Conservation (phyloP, 2,888 invertebrate species). For the Helicoverpa assulta region DNA sequence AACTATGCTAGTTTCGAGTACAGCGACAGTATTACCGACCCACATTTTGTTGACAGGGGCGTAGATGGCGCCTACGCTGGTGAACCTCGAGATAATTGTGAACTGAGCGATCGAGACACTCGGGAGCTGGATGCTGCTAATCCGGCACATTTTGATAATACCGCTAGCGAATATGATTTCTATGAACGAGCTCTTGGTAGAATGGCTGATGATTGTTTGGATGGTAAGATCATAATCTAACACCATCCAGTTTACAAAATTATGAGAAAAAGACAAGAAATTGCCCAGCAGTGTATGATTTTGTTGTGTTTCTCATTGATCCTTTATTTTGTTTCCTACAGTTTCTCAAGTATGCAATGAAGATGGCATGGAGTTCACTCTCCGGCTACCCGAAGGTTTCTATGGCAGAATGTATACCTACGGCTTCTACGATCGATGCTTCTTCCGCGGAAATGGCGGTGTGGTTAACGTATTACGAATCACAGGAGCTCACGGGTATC, state of each 20-base stretch:
- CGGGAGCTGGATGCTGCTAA: conserved; percentile 95
- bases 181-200: conserved; percentile 94
- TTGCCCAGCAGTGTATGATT: background rate
- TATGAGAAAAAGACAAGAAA: background rate
- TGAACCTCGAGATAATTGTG: conserved; percentile 95
- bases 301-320: background rate
- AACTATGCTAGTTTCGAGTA: conserved; percentile 29
- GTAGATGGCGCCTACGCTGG: conserved; percentile 90
- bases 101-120: conserved; percentile 96
- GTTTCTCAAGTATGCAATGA: conserved; percentile 97
- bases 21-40: conserved; percentile 43
- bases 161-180: conserved; percentile 95
- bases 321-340: conserved; percentile 73
- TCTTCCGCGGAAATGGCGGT: conserved; percentile 97
- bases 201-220: conserved; percentile 94
- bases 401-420: conserved; percentile 97
- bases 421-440: conserved; percentile 97
- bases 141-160: conserved; percentile 95
- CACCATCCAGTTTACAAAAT: background rate
- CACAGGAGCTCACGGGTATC: conserved; percentile 97
- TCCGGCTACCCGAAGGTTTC: conserved; percentile 96
- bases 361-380: conserved; percentile 98
- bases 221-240: conserved; percentile 91
- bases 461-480: conserved; percentile 95
- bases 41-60: conserved; percentile 74